Evolutionary conservation across 1,140 invertebrate genomes (phyloP), one percentile per base, ranked within the genome.

Genomic region (Temnothorax curvispinosus): DNA sequence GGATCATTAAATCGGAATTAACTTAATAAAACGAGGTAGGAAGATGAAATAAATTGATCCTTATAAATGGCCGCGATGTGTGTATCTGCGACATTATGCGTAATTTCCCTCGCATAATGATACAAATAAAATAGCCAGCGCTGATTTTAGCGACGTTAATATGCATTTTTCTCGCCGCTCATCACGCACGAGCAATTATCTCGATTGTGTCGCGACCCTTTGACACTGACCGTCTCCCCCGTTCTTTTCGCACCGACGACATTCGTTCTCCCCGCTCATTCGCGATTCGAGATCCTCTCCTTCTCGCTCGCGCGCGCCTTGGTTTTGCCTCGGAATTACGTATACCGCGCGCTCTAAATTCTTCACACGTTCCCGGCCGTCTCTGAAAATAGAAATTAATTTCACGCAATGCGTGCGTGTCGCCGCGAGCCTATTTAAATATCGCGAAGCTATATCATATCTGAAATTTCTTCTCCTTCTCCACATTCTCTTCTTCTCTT

Each of bases 321-420:
- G 18, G 52, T 60, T 82, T 81, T 60, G 15, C 67, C 21, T 60
- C 41, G 52, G 41, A 56, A 82, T 82, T 74, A 82, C 54, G 27
- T 74, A 41, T 58, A 67, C n/a, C 21, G 9, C 41, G 74, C 56
- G 44, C 52, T 71, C 85, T 74, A 71, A 67, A 69, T 69, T 76
- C 74, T 54, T 77, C 52, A 65, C 67, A 44, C 41, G 52, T 60
- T 47, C 80, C 54, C 52, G 56, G 54, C 80, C 80, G 80, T 69
- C 52, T 64, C 80, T 69, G 54, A 84, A 84, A 75, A 84, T 84
- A 84, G 69, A 84, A 84, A 84, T 84, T 84, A 84, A 84, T 84
- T 84, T 84, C 80, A 84, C 80, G 80, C 54, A 60, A 74, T 75
- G 80, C 69, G 69, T 62, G 41, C 54, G 44, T n/a, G 80, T 84